These are phyloP conservation scores for Triplophysa siluroides DNA, from an alignment of 2,113 vertebrate genomes.

Conservation along the genomic window DNA sequence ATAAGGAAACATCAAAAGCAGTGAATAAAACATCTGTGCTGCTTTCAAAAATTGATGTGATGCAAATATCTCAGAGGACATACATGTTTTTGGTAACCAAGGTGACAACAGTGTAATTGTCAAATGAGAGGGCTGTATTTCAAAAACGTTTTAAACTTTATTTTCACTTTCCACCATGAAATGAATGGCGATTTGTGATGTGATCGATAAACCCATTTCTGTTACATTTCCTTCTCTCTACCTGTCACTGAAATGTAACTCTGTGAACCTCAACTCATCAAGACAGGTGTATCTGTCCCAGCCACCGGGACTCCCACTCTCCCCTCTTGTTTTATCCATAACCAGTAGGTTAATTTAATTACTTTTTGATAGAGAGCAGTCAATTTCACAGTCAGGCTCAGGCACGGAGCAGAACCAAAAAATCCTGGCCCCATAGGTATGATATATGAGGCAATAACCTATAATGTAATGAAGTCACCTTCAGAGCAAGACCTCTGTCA, in stretches of 20 bases:
- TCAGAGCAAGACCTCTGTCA: slow-evolving; percentile 77
- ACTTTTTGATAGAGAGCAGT: slow-evolving; percentile 79
- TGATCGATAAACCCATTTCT: background rate
- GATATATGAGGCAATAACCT: slow-evolving; percentile 84
- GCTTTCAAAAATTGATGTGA: too few relatives aligned
- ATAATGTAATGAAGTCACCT: slow-evolving; percentile 85
- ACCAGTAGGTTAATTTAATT: slow-evolving; percentile 81
- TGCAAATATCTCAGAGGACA: too few relatives aligned
- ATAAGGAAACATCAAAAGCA: too few relatives aligned
- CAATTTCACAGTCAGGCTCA: slow-evolving; percentile 75
- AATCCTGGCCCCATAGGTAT: slow-evolving; percentile 66
- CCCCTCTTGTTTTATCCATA: slow-evolving; percentile 70
- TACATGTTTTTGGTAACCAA: too few relatives aligned
- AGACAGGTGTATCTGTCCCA: background rate
- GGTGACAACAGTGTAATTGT: too few relatives aligned
- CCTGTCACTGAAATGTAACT: background rate
- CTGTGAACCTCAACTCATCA: slow-evolving; percentile 16
- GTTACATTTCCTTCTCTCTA: background rate
- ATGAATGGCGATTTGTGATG: too few relatives aligned
- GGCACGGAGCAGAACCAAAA: slow-evolving; percentile 66
- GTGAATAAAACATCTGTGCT: too few relatives aligned
- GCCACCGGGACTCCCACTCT: slow-evolving; percentile 50
- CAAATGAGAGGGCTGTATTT: too few relatives aligned
- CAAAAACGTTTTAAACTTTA: too few relatives aligned
- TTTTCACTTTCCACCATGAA: too few relatives aligned